Percentiles rank a stretch among this genome's conserved stretches.
phyloP scores from a whole-genome alignment of 2,797 vertebrate genomes.

The Acanthurus tractus region DNA sequence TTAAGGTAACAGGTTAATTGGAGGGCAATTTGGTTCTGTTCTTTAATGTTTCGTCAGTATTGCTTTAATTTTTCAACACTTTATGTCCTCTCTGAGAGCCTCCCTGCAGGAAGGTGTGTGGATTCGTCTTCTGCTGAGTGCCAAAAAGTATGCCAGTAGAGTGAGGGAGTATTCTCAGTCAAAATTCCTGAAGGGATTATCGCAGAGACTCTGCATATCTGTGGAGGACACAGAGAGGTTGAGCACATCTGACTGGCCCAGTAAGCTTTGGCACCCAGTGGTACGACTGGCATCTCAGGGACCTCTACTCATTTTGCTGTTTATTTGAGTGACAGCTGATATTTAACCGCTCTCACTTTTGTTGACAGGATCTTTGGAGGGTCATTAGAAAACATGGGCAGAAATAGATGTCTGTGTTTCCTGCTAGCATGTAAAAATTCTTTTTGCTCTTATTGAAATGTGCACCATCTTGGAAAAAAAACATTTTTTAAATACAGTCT shows the following conservation, averaged over 20 bases:
- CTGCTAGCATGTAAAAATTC: constrained; percentile 1
- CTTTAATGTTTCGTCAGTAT: background rate
- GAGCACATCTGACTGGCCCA: constrained; percentile 67
- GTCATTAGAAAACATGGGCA: background rate
- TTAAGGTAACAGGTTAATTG: constrained; percentile 22
- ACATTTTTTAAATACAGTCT: background rate
- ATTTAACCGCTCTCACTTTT: constrained; percentile 1
- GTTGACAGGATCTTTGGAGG: background rate
- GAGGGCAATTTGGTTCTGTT: constrained; percentile 11
- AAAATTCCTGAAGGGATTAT: constrained; percentile 77
- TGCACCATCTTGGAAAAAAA: background rate
- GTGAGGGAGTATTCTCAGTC: constrained; percentile 57
- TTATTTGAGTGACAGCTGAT: constrained; percentile 30
- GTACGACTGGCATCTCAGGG: constrained; percentile 32
- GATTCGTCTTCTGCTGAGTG: constrained; percentile 42
- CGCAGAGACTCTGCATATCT: constrained; percentile 64
- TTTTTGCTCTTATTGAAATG: too few species aligned
- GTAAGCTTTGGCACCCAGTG: constrained; percentile 56
- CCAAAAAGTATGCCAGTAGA: constrained; percentile 54
- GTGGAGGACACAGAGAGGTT: constrained; percentile 67
- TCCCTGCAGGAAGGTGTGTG: constrained; percentile 36
- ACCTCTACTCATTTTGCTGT: constrained; percentile 28
- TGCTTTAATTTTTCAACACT: background rate
- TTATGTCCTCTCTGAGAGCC: constrained; percentile 1
- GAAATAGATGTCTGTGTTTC: background rate